Evolutionary conservation across 2,888 invertebrate genomes (phyloP).

Genomic region (Philopedon plagiatum): DNA sequence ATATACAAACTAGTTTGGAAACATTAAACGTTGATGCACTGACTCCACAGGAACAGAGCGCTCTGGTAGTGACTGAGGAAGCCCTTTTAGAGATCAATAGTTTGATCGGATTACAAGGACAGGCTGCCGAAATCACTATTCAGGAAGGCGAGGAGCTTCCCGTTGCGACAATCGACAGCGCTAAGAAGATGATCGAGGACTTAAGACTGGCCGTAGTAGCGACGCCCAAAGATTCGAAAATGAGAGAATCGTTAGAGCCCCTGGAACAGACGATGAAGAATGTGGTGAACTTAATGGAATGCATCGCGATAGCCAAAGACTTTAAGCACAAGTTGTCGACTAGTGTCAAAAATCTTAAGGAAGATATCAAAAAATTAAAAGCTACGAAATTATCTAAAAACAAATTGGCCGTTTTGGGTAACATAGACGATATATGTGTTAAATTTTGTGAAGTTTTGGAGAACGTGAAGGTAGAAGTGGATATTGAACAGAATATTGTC

Average conservation of each 20-base stretch:
- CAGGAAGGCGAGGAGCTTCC: constrained; percentile 26
- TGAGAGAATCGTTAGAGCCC: constrained; percentile 63
- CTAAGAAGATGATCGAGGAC: constrained; percentile 64
- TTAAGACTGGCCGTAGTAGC: constrained; percentile 63
- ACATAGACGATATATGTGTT: constrained; percentile 21
- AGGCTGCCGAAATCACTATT: constrained; percentile 30
- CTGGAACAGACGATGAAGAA: constrained; percentile 66
- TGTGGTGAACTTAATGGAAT: constrained; percentile 65
- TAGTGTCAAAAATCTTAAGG: constrained; percentile 39
- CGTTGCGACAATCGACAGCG: constrained; percentile 56
- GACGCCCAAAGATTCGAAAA: constrained; percentile 60
- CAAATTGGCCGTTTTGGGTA: constrained; percentile 20
- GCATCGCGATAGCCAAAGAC: constrained; percentile 57
- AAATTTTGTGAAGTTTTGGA: constrained; percentile 39
- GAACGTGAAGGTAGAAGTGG: constrained; percentile 32
- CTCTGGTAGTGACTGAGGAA: constrained; percentile 59
- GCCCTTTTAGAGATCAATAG: constrained; percentile 60
- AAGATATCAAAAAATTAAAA: constrained; percentile 42
- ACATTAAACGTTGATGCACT: constrained; percentile 44
- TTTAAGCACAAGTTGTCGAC: constrained; percentile 51
- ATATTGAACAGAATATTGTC: constrained; percentile 41
- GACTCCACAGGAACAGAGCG: constrained; percentile 60
- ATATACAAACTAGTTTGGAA: constrained; percentile 52
- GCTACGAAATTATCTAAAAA: constrained; percentile 34
- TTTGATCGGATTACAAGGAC: constrained; percentile 54